Evolutionary conservation across 2,888 invertebrate species (phyloP).

Genomic region (Scaeva pyrastri): DNA sequence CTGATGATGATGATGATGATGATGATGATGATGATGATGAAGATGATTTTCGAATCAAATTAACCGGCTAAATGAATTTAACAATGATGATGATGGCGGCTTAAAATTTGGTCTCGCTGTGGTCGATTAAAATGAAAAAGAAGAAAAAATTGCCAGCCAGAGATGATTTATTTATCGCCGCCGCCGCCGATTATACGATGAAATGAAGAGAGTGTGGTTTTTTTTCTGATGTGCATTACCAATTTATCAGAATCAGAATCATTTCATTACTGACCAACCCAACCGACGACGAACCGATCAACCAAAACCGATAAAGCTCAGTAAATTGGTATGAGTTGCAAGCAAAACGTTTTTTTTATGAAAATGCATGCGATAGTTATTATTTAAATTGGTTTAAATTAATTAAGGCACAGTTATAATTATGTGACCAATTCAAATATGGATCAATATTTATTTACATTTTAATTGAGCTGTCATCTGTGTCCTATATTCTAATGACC

Average conservation of each 20-base stretch:
- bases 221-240: neutral
- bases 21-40: constrained; percentile 42
- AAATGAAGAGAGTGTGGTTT: neutral
- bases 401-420: constrained; percentile 35
- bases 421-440: constrained; percentile 37
- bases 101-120: constrained; percentile 61
- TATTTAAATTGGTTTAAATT: constrained; percentile 64
- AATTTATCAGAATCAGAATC: constrained; percentile 32
- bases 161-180: constrained; percentile 56
- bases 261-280: neutral
- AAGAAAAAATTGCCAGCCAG: neutral
- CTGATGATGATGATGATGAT: neutral
- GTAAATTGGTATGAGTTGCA: constrained; percentile 1
- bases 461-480: constrained; percentile 6
- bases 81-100: constrained; percentile 50
- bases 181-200: neutral
- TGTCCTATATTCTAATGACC: constrained; percentile 11
- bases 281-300: neutral
- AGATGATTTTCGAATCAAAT: constrained; percentile 65
- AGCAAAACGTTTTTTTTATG: neutral
- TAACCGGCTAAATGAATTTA: constrained; percentile 70
- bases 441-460: constrained; percentile 13
- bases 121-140: constrained; percentile 11
- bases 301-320: neutral
- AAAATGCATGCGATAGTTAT: constrained; percentile 59